Base-by-base conservation (phyloP, 2,888 invertebrate genomes). In the Microctonus brassicae region DNA sequence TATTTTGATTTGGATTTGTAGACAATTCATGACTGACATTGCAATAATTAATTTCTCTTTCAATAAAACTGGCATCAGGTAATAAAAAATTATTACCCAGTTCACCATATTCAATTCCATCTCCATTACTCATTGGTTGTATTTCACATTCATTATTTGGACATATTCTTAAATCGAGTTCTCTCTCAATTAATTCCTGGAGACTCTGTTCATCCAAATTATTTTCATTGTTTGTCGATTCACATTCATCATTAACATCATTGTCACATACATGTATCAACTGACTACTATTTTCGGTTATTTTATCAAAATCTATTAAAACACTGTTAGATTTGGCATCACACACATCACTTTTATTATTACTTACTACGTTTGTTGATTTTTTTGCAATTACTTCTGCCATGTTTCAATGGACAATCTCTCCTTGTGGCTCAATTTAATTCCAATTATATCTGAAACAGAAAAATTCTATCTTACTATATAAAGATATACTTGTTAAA, bases 311-410 rank as follows among this genome's bases (percentile, higher is more conserved):
- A 78, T 87, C 86, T 81, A 87, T 86, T 85, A 87, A 84, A 84
- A 86, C 86, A 80, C 86, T 87, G 86, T 87, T 87, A 86, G 87
- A 86, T 74, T 83, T 84, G 79, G 86, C 84, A 84, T 83, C 78
- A 82, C 87, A 87, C 83, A 85, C 86, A 75, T 82, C 83, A 78
- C 76, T 80, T 76, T 80, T 83, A 77, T 76, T 83, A 79, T 82
- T 87, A 83, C 83, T 87, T 86, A 87, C 87, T 83, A 86, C 83
- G 76, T 83, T 85, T 78, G 83, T 82, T 72, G 87, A 84, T 76
- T 86, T 87, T 82, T 87, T 87, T 61, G 86, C 82, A 76, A 84
- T 84, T 79, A 87, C 83, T 81, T 87, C 87, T 79, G 87, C 87
- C 87, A 87, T 87, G 79, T 75, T 81, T n/a, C 53, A 53, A 53